Evolutionary conservation across 2,888 invertebrate species (phyloP), one percentile per base, ranked within the genome.

Genomic region (Lochmaea capreae): DNA sequence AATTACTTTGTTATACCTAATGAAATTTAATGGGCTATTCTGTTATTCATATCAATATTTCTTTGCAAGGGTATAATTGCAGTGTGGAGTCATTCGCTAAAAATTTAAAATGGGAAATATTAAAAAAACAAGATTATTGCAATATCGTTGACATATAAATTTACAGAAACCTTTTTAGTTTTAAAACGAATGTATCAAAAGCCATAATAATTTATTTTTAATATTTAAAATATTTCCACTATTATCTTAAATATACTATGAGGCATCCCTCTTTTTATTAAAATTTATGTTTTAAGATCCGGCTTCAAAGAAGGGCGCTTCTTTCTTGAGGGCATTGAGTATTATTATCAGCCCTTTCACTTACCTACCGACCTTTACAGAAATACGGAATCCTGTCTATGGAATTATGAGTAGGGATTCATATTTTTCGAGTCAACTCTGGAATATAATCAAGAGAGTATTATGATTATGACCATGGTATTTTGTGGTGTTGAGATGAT

Each of bases 401-500:
- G 62, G 16, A 42, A 62, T 62, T 62, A 62, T 62, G 61, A 61
- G 42, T 26, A 61, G 61, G 39, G 61, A 61, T 39, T 62, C 58
- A 67, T 67, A 67, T 67, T 67, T 59, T 67, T 57, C 49, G 46
- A n/a, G 67, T 58, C 58, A 54, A 58, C 58, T 58, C 12, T n/a
- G 43, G 66, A 59, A 18, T 58, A 59, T 67, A 46, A 58, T 67
- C 67, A 67, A 46, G 22, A 26, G 58, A 67, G 58, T 58, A n/a
- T n/a, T n/a, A n/a, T n/a, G n/a, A 67, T 67, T 67, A 67, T 14
- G 54, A 62, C 14, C 42, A 6, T n/a, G 62, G 9, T 42, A 16
- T 62, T 62, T 62, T 39, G 42, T 12, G 62, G 62, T n/a, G n/a
- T n/a, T n/a, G n/a, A n/a, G n/a, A n/a, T n/a, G n/a, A n/a, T 5